Base-by-base conservation (phyloP, 2,888 invertebrate genomes). In the Papilio demoleus region DNA sequence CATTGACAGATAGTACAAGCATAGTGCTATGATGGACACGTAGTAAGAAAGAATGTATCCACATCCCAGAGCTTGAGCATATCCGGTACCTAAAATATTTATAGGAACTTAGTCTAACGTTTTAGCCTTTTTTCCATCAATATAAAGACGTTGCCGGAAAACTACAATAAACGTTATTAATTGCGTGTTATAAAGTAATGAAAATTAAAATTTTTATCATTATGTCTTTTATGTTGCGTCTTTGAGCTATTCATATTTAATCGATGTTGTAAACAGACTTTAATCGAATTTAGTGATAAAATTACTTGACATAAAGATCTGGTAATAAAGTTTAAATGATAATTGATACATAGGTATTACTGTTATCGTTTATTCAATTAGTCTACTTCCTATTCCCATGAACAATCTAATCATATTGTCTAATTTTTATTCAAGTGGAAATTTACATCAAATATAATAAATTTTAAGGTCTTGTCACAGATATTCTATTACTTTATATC, bases 31-130 rank as follows among this genome's bases (percentile, higher is more conserved):
- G 62, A 97, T 88, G 0, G 95, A 94, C 64, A 95, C 95, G 82
- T 97, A 97, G 84, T 97, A 97, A 0, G 96, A 95, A 1, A 96
- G 93, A 14, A 97, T 94, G 74, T 94, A 94, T 17, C 93, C 87
- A 17, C 94, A 94, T 0, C 93, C 94, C 12, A 95, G 77, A 5
- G 94, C 90, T 75, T 95, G 95, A 0, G 95, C 95, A 77, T 94
- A 94, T 3, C 96, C 96, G 27, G 95, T 93, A 61, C 96, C 95
- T 95, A 78, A 61, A 83, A 84, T 22, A 36, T 27, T 22, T n/a
- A 4, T 50, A 31, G 4, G 31, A 31, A 6, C 3, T 31, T 31
- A 31, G 4, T 31, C 31, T 31, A 31, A 31, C 31, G 31, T 4
- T 31, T 6, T 31, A 31, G 31, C 4, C 31, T 31, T 31, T 31